Percentiles rank a stretch among this genome's conserved stretches.
These are phyloP conservation scores for Sycophila sp. DNA, from an alignment of 1,140 invertebrate species.

Conservation along the genomic window DNA sequence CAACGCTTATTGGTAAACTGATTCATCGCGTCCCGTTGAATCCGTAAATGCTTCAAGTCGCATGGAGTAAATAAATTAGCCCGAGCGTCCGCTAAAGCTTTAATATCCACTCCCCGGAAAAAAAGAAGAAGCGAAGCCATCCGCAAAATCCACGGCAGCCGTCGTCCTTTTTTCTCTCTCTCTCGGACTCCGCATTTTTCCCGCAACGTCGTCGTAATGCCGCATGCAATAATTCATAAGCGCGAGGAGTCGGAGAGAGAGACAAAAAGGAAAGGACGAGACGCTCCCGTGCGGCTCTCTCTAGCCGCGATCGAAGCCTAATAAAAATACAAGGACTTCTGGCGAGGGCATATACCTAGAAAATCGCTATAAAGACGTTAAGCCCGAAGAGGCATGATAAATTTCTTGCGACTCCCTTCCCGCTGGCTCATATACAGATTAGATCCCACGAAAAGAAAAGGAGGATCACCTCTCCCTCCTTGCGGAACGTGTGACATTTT, in stretches of 20 bases:
- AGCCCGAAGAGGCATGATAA: slow-evolving; percentile 28
- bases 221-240: neutral
- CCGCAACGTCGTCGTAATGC: neutral
- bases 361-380: slow-evolving; percentile 30
- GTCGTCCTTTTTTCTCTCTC: neutral
- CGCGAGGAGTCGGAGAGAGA: neutral
- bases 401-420: slow-evolving; percentile 8
- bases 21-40: neutral
- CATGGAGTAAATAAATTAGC: slow-evolving; percentile 22
- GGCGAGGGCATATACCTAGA: neutral
- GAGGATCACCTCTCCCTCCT: neutral
- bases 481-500: neutral
- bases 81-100: neutral
- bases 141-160: neutral
- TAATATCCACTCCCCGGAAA: neutral
- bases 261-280: neutral
- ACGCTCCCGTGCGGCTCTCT: neutral
- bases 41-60: neutral
- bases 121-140: neutral
- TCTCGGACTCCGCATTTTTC: neutral
- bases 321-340: slow-evolving; percentile 24
- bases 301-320: slow-evolving; percentile 21
- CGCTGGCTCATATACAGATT: too few species aligned
- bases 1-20: too few species aligned
- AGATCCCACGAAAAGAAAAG: neutral